Evolutionary conservation across 2,113 vertebrate genomes (phyloP).

Genomic region (Labrus mixtus): DNA sequence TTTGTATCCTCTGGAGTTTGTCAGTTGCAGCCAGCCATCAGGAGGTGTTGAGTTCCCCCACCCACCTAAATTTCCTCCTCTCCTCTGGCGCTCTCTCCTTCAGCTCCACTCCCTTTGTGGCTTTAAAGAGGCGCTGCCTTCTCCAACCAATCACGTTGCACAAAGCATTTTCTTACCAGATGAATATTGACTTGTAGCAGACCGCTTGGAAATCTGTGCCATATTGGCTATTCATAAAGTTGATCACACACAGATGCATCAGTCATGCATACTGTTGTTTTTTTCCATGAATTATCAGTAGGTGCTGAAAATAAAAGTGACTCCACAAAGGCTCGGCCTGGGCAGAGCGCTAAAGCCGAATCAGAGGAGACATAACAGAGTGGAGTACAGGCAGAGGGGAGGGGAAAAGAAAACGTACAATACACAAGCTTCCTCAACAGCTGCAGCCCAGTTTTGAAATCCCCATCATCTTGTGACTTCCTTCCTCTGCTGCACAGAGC

Average conservation of each 20-base stretch:
- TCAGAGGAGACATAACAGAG: constrained; percentile 38
- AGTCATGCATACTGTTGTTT: constrained; percentile 28
- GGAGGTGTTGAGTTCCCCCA: constrained; percentile 70
- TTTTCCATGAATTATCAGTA: constrained; percentile 39
- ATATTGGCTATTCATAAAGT: constrained; percentile 54
- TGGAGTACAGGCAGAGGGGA: constrained; percentile 44
- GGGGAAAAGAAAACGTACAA: constrained; percentile 73
- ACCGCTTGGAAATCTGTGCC: constrained; percentile 48
- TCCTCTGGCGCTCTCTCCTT: constrained; percentile 49
- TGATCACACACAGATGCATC: constrained; percentile 51
- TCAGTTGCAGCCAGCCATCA: constrained; percentile 64
- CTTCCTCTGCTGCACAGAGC: constrained; percentile 79
- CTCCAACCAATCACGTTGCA: constrained; percentile 65
- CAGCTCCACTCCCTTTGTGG: constrained; percentile 62
- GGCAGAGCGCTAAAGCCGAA: constrained; percentile 16
- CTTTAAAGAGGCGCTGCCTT: constrained; percentile 71
- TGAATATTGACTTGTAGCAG: constrained; percentile 53
- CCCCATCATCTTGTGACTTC: constrained; percentile 85
- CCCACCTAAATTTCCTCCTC: constrained; percentile 60
- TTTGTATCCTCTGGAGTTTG: constrained; percentile 67
- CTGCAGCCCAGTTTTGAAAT: constrained; percentile 84
- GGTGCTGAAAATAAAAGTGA: constrained; percentile 23
- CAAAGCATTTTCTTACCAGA: constrained; percentile 51
- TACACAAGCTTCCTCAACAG: constrained; percentile 82
- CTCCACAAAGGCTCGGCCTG: constrained; percentile 5